Evolutionary conservation across 2,888 invertebrate species (phyloP).

Genomic region (Xanthorhoe spadicearia): DNA sequence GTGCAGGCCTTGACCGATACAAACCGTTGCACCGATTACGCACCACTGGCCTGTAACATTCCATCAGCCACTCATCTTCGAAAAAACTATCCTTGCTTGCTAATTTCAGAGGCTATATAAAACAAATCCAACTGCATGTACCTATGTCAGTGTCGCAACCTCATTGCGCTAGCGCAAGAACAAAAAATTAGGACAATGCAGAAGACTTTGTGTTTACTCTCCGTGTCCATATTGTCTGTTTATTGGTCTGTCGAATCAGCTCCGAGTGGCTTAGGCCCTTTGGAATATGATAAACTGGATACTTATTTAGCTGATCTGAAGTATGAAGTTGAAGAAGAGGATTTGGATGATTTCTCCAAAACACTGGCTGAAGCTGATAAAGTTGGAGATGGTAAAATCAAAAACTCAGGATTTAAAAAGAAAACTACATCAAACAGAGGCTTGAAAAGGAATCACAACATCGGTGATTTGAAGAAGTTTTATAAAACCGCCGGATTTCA

Average conservation of each 20-base stretch:
- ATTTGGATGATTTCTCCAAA: conserved; percentile 64
- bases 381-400: conserved; percentile 35
- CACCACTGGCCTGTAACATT: conserved; percentile 62
- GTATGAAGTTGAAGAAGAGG: conserved; percentile 69
- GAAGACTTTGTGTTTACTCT: conserved; percentile 62
- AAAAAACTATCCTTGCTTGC: conserved; percentile 73
- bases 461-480: conserved; percentile 66
- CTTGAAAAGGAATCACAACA: conserved; percentile 58
- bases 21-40: conserved; percentile 66
- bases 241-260: conserved; percentile 61
- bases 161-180: conserved; percentile 72
- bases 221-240: conserved; percentile 58
- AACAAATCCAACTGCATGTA: conserved; percentile 68
- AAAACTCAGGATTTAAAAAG: conserved; percentile 63
- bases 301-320: conserved; percentile 63
- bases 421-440: conserved; percentile 62
- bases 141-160: conserved; percentile 84
- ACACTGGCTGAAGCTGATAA: conserved; percentile 55
- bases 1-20: conserved; percentile 68
- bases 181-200: conserved; percentile 66
- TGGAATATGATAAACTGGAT: conserved; percentile 67
- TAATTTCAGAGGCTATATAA: conserved; percentile 72
- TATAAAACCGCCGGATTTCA: conserved; percentile 61
- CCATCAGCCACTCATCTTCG: conserved; percentile 57
- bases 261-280: conserved; percentile 58